Evolutionary conservation across 2,113 vertebrate species (phyloP).

Genomic region (Bubo scandiacus): DNA sequence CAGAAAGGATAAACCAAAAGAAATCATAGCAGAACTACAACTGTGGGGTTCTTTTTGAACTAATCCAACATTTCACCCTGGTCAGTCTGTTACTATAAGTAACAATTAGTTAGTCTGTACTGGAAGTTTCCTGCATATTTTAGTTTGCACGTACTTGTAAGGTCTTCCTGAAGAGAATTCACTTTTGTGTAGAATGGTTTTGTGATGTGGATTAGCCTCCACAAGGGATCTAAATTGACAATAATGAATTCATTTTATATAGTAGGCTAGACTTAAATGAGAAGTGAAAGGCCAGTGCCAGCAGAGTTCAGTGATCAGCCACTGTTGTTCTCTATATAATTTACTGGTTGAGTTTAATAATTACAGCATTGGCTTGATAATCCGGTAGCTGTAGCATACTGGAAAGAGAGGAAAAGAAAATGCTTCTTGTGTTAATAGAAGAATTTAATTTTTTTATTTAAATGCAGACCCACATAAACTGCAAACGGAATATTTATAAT

Average conservation of each 20-base stretch:
- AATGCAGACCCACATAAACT: conserved; percentile 28
- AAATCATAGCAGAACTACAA: not conserved
- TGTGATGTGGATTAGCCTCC: conserved; percentile 51
- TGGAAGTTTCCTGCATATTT: conserved; percentile 21
- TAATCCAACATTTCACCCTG: not conserved
- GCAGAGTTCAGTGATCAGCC: conserved; percentile 53
- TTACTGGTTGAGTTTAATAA: conserved; percentile 46
- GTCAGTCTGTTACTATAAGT: not conserved
- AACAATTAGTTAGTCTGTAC: not conserved
- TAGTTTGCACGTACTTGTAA: not conserved
- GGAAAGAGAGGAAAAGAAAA: conserved; percentile 2
- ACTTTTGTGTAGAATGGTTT: conserved; percentile 26
- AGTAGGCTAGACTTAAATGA: conserved; percentile 45
- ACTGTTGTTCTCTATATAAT: conserved; percentile 35
- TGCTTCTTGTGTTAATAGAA: not conserved
- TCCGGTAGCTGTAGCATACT: not conserved
- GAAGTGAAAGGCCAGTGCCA: conserved; percentile 55
- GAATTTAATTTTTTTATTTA: not conserved
- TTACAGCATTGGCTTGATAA: conserved; percentile 36
- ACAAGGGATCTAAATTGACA: conserved; percentile 52
- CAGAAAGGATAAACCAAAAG: not conserved
- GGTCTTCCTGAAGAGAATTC: conserved; percentile 22
- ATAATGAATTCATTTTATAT: conserved; percentile 49
- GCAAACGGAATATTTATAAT: not conserved
- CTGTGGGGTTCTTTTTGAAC: not conserved